A percentile compares a stretch with the other conserved stretches of the same genome.
phyloP scores from a whole-genome alignment of 2,888 invertebrate species.

The Troides aeacus region DNA sequence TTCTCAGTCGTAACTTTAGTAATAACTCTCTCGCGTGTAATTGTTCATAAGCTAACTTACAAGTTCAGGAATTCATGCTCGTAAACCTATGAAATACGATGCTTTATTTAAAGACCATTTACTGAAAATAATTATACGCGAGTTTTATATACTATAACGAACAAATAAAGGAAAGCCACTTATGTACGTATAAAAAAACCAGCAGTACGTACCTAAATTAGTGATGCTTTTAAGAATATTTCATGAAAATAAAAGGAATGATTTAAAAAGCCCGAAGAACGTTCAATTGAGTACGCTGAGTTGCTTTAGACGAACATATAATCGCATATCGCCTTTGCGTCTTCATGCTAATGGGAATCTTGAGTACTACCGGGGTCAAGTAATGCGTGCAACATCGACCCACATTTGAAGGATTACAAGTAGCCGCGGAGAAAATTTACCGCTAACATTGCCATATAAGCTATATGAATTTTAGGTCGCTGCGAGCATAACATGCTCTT shows the following conservation, averaged over 20 bases:
- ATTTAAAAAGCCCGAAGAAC: not conserved
- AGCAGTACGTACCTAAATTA: not conserved
- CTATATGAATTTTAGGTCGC: constrained; percentile 80
- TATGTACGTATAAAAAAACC: not conserved
- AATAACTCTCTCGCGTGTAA: constrained; percentile 26
- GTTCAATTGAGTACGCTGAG: not conserved
- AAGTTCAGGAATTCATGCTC: constrained; percentile 23
- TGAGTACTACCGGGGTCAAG: constrained; percentile 68
- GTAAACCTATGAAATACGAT: constrained; percentile 20
- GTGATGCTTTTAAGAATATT: not conserved
- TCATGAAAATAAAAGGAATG: not conserved
- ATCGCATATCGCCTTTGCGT: constrained; percentile 13
- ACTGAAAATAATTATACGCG: constrained; percentile 12
- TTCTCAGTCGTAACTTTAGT: constrained; percentile 27
- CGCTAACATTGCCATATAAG: constrained; percentile 79
- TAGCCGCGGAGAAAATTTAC: constrained; percentile 79
- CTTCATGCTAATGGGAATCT: constrained; percentile 66
- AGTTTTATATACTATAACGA: not conserved
- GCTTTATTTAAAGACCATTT: constrained; percentile 13
- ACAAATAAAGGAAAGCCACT: not conserved
- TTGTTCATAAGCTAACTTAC: constrained; percentile 22
- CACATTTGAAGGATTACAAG: constrained; percentile 78
- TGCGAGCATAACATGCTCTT: constrained; percentile 77
- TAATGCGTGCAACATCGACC: constrained; percentile 75
- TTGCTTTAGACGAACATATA: constrained; percentile 1